Base-by-base conservation (phyloP, 2,797 vertebrate species). In the Enteromius paludinosus region DNA sequence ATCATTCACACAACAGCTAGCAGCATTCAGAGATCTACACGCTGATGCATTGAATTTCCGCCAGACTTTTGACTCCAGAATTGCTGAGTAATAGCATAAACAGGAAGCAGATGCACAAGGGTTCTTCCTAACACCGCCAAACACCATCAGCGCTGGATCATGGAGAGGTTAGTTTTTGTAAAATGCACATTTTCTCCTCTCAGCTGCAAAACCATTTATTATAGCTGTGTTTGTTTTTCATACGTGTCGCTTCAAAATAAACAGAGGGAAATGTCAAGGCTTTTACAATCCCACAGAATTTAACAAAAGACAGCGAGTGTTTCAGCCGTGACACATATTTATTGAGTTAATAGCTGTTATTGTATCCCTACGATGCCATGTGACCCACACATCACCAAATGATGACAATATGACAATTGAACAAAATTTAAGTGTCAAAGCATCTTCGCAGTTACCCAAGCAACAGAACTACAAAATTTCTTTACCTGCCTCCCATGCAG, bases 311-410 rank as follows among this genome's bases (percentile, higher is more conserved):
- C 35, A 12, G 45, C 17, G 62, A 49, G 33, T 5, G 23, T 45
- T 75, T 66, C 69, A 41, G 64, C 61, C 25, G 64, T 61, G 28
- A 72, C 49, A 71, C 71, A 59, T 56, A 80, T 76, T 80, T 79
- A 76, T 68, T 72, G 28, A 72, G 64, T 23, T 79, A 76, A 81
- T 64, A 49, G 78, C 71, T 64, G 23, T 80, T 61, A 84, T 84
- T 81, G 59, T 61, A 72, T 71, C 81, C 23, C 71, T 71, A 56
- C 11, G 41, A 49, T 66, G 54, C 45, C 23, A 23, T 59, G n/a
- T 62, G 17, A 84, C 74, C 45, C 64, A 11, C 23, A 76, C 56
- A 75, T 73, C 38, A 52, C n/a, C 45, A 59, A 30, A 49, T 59
- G 47, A 66, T 77, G 62, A 64, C 56, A 84, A 69, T 30, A 70